Conservation (phyloP, 2,797 vertebrate species). For the Argya squamiceps region DNA sequence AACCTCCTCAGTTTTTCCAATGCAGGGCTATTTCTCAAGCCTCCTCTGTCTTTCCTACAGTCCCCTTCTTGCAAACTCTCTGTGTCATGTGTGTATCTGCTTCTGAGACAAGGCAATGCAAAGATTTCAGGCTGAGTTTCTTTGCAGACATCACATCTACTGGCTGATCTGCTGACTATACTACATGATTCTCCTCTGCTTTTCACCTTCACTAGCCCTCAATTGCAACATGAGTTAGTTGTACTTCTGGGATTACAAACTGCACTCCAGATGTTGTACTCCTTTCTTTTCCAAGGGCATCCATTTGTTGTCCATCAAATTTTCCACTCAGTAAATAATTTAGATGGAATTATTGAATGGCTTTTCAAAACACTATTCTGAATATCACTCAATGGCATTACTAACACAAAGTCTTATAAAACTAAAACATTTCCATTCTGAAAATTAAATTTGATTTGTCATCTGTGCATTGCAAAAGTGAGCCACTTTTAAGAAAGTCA, state of each 20-base stretch:
- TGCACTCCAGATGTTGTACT: not conserved
- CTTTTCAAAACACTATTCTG: not conserved
- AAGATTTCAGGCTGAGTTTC: not conserved
- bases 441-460: not conserved
- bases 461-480: not conserved
- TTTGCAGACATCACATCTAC: not conserved
- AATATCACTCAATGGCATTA: not conserved
- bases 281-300: not conserved
- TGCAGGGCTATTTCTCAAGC: not conserved
- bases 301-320: not conserved
- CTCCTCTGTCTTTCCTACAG: not conserved
- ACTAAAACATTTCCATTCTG: not conserved
- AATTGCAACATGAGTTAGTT: not conserved
- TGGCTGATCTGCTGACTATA: not conserved
- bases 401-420: not conserved
- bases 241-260: not conserved
- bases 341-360: not conserved
- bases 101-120: not conserved
- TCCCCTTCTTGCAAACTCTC: not conserved
- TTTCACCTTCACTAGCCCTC: not conserved
- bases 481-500: not conserved
- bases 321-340: not conserved
- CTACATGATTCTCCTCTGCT: not conserved
- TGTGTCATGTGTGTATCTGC: not conserved
- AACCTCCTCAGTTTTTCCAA: rapidly evolving